These are phyloP conservation scores for Leptosomus discolor DNA, from an alignment of 2,113 vertebrate genomes.

Conservation along the genomic window DNA sequence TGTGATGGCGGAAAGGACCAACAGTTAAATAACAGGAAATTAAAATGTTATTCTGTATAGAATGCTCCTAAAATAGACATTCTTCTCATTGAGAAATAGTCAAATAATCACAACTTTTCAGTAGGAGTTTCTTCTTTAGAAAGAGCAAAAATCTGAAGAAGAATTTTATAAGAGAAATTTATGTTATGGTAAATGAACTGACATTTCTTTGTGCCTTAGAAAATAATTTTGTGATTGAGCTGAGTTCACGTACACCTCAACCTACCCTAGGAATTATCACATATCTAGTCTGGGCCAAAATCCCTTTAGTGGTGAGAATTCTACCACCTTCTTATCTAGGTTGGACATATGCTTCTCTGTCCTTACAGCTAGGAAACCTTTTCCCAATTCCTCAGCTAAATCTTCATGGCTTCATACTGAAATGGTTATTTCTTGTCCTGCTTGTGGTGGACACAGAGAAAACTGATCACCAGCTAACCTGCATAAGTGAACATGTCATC, in stretches of 20 bases:
- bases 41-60: neutral
- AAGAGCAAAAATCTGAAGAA: neutral
- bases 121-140: neutral
- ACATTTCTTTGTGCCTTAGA: neutral
- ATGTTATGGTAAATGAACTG: neutral
- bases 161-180: neutral
- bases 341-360: neutral
- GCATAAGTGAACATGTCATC: neutral
- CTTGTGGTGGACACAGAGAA: neutral
- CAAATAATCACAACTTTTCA: neutral
- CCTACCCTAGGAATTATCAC: neutral
- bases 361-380: neutral
- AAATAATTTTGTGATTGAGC: neutral
- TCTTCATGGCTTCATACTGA: neutral
- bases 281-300: neutral
- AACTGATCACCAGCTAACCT: neutral
- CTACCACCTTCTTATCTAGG: neutral
- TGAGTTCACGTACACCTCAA: neutral
- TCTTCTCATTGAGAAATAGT: neutral
- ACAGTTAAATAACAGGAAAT: neutral
- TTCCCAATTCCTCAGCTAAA: neutral
- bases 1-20: neutral
- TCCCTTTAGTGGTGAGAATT: neutral
- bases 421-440: neutral
- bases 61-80: neutral